A percentile compares a stretch with the other conserved stretches of the same genome.
Conservation (phyloP, 2,797 vertebrate genomes). For the Bucorvus abyssinicus region DNA sequence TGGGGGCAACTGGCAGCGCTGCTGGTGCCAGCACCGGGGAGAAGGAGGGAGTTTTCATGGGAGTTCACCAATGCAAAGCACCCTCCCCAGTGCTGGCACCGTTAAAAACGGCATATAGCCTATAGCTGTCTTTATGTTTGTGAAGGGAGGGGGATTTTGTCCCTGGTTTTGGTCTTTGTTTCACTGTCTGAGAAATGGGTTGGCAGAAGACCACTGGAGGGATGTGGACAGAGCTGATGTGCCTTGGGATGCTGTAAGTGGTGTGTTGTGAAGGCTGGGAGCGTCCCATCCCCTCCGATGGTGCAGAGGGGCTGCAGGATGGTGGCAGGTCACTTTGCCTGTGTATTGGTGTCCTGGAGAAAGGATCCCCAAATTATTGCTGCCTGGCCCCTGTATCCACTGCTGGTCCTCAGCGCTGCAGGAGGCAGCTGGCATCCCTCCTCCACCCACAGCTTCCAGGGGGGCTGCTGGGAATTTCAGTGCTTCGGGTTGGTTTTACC, state of each 20-base stretch:
- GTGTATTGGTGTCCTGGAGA: not conserved
- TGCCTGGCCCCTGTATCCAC: not conserved
- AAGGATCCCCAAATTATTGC: not conserved
- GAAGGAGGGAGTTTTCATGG: not conserved
- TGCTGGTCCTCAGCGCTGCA: fast-evolving
- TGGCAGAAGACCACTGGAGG: not conserved
- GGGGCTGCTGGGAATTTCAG: fast-evolving
- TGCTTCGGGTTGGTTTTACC: not conserved
- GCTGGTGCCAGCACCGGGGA: not conserved
- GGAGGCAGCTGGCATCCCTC: not conserved
- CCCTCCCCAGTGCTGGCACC: fast-evolving
- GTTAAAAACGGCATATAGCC: fast-evolving
- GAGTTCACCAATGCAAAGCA: not conserved
- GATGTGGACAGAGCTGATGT: fast-evolving
- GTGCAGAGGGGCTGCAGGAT: not conserved
- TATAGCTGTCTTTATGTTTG: fast-evolving
- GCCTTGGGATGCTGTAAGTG: fast-evolving
- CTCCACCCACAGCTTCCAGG: not conserved
- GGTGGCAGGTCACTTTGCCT: not conserved
- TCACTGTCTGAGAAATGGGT: not conserved
- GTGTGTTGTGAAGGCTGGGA: not conserved
- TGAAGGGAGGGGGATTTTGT: not conserved
- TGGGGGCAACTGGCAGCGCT: fast-evolving
- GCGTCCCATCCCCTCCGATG: not conserved
- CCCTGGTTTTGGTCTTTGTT: not conserved